Evolutionary conservation across 2,888 invertebrate genomes (phyloP), one percentile per base, ranked within the genome.

Genomic region (Digitonthophagus gazella): DNA sequence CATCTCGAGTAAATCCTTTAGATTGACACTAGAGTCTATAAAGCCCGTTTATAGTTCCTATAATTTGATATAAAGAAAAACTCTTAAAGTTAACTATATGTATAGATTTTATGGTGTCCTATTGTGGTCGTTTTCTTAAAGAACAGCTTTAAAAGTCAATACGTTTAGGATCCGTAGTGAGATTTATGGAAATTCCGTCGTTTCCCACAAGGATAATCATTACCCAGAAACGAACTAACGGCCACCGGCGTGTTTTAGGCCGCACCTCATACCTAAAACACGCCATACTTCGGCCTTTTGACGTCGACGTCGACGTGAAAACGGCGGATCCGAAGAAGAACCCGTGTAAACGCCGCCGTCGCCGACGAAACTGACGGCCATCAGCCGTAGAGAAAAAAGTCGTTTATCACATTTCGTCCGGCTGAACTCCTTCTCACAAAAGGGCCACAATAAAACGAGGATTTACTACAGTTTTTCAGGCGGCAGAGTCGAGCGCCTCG

Each of bases 361-460:
- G 61, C 18, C 18, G 61, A n/a, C 15, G 61, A 61, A 20, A 20
- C 61, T 70, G 67, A 70, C 65, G 69, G 64, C 70, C 64, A 70
- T 72, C 71, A 73, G 67, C 72, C 69, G 72, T 69, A 70, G 72
- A 73, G 72, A 74, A 73, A 73, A 72, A 74, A 73, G 76, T 78
- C 80, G 78, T 80, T 80, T 80, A 80, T 80, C 80, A 80, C 76
- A 79, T 80, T 78, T 78, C 76, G 75, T 79, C 73, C 79, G 79
- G 77, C 72, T 78, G 76, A 76, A 70, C 76, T 76, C 74, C 75
- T 71, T 75, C 74, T 75, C 74, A 68, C 74, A 76, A 79, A 77
- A 79, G 78, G 79, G 78, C 75, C 74, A 75, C 77, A 70, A 79
- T 78, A 79, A 80, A 79, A 79, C 74, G 76, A 75, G 78, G 80